These are phyloP conservation scores for Trichomalopsis sarcophagae DNA, from an alignment of 1,140 invertebrate genomes.

Conservation along the genomic window DNA sequence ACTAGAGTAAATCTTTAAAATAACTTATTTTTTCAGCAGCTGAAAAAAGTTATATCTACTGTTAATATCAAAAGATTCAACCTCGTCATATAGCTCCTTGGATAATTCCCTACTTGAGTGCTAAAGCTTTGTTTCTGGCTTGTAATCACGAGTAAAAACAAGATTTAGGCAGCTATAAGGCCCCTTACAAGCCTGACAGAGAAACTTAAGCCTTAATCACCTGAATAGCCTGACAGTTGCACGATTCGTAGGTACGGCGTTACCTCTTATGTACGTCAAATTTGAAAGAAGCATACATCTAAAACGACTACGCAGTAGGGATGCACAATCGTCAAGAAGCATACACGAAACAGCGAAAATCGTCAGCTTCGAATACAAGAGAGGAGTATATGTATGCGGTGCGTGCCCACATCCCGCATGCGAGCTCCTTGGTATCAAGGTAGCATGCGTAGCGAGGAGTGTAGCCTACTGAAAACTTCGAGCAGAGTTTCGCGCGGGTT, in stretches of 20 bases:
- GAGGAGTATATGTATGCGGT: conserved; percentile 53
- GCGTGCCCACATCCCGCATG: conserved; percentile 73
- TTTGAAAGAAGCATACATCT: neutral
- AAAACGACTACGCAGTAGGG: neutral
- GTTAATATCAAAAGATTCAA: neutral
- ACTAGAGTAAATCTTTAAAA: neutral
- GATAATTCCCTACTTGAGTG: too few relatives aligned
- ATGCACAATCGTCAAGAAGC: neutral
- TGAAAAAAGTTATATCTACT: neutral
- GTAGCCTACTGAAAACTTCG: conserved; percentile 50
- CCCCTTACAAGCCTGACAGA: too few relatives aligned
- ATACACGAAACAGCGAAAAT: neutral
- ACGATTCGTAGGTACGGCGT: too few relatives aligned
- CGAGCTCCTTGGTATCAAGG: conserved; percentile 65
- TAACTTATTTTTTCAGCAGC: neutral
- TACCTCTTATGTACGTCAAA: neutral
- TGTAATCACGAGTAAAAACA: too few relatives aligned
- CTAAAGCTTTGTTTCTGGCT: too few relatives aligned
- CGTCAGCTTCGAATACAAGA: neutral
- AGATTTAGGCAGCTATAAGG: too few relatives aligned
- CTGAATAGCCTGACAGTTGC: too few relatives aligned
- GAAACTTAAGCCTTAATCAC: too few relatives aligned
- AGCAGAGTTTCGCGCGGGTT: conserved; percentile 73
- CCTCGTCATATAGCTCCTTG: too few relatives aligned
- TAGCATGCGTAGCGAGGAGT: conserved; percentile 47